Evolutionary conservation across 2,113 vertebrate species (phyloP), one percentile per base, ranked within the genome.

Genomic region (Oryzias javanicus): DNA sequence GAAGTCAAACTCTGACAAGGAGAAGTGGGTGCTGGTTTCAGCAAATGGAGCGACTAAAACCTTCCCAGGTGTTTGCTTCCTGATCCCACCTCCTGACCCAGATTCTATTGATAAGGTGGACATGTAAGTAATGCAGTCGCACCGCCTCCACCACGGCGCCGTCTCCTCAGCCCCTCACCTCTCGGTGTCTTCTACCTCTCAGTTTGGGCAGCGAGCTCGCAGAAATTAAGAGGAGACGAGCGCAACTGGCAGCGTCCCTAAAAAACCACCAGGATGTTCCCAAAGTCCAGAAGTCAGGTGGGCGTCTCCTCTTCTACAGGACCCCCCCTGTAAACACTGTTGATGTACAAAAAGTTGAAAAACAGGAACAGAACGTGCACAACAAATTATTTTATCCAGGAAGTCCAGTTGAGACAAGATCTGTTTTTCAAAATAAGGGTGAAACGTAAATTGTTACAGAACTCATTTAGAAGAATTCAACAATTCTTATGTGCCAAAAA

Each of bases 61-160:
- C 0, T 91, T 92, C 54, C 97, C 97, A 1, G 94, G 93, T 29
- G 89, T 92, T 67, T 98, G 96, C 52, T 95, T 99, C 86, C 81
- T 80, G 64, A 92, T 98, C 71, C 94, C 94, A 41, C 93, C 96
- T 0, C 94, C 96, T 14, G 94, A 98, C 79, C 72, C 84, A 0
- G 94, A 96, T 0, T 89, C 94, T 13, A 85, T 92, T 46, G 85
- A 92, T 56, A 93, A 78, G 72, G 90, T 92, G 77, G 93, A 94
- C 14, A 84, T 90, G 97, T 98, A 83, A 86, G 84, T 63, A 46
- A 59, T 40, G 27, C 51, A n/a, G 16, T 6, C 44, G 18, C 6
- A 46, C 5, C 44, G 8, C 44, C 5, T 46, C 44, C 16, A n/a
- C 6, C 2, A 8, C 16, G n/a, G 7, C 44, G 17, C 5, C 4